Conservation (phyloP, 2,888 invertebrate species). For the Scelioninae gen. 1 region DNA sequence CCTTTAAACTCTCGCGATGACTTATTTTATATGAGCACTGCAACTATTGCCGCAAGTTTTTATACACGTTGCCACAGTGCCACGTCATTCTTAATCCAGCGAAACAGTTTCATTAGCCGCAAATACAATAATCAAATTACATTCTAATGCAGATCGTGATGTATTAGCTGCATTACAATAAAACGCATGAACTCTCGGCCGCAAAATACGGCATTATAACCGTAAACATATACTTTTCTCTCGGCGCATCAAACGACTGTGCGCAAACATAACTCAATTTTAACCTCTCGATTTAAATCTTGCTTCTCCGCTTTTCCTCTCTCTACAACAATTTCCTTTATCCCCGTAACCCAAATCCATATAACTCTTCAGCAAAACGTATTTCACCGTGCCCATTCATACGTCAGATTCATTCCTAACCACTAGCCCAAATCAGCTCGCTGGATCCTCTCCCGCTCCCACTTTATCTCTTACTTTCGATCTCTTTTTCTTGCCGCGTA, state of each 20-base stretch:
- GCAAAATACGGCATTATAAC: conserved; percentile 50
- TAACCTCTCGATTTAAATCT: conserved; percentile 63
- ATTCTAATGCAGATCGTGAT: too few relatives aligned
- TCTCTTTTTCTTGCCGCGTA: background rate
- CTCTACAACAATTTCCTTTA: conserved; percentile 60
- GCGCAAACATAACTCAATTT: conserved; percentile 59
- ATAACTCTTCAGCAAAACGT: conserved; percentile 51
- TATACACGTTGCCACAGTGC: background rate
- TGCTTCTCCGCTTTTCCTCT: conserved; percentile 47
- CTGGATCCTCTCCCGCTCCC: conserved; percentile 23
- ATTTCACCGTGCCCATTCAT: conserved; percentile 64
- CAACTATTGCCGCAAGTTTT: conserved; percentile 14
- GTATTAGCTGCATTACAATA: conserved; percentile 26
- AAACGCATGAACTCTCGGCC: conserved; percentile 21
- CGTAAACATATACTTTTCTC: conserved; percentile 48
- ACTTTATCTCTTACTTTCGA: conserved; percentile 12
- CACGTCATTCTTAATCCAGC: conserved; percentile 4
- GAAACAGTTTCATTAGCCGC: conserved; percentile 13
- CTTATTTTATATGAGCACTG: too few relatives aligned
- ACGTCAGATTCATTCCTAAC: conserved; percentile 66
- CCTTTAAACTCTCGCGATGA: too few relatives aligned
- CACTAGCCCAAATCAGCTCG: conserved; percentile 50
- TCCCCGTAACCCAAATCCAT: conserved; percentile 64
- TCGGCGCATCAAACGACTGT: conserved; percentile 43
- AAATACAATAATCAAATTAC: conserved; percentile 30